A percentile compares a stretch with the other conserved stretches of the same genome.
Conservation (phyloP, 64 coral and sea anemone genomes). For the Pachyseris speciosa region DNA sequence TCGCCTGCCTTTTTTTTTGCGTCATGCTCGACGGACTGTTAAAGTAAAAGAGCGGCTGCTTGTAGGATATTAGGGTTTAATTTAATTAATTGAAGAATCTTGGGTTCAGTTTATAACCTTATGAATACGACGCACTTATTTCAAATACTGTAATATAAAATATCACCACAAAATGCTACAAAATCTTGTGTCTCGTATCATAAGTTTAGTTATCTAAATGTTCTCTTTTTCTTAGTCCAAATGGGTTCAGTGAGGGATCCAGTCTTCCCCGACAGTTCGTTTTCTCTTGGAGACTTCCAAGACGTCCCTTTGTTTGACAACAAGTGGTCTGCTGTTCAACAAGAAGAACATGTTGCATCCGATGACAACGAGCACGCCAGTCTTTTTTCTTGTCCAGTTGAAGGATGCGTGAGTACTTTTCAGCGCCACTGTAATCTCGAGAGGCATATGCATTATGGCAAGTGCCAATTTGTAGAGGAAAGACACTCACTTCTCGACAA, state of each 20-base stretch:
- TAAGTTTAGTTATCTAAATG: not conserved
- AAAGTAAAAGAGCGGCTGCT: too few species aligned
- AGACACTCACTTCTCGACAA: constrained; percentile 38
- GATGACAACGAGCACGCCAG: not conserved
- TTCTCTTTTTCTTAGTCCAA: constrained; percentile 18
- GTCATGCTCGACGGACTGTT: too few species aligned
- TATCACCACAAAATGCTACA: constrained; percentile 1
- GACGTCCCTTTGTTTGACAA: constrained; percentile 26
- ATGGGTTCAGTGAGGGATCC: not conserved
- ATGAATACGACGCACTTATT: too few species aligned
- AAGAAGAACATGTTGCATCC: not conserved
- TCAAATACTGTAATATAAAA: too few species aligned
- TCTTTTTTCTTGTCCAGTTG: constrained; percentile 64
- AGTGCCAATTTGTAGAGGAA: constrained; percentile 51
- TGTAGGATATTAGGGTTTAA: too few species aligned
- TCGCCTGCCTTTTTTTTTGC: too few species aligned
- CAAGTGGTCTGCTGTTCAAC: not conserved
- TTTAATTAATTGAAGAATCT: too few species aligned
- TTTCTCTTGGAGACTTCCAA: constrained; percentile 11
- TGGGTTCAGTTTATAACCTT: too few species aligned
- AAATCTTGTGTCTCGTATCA: not conserved
- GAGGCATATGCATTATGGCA: constrained; percentile 58
- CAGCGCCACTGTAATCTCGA: constrained; percentile 46
- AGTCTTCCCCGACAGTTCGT: not conserved
- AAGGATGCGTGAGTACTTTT: constrained; percentile 60